These are phyloP conservation scores for Graptemys geographica DNA, from an alignment of 2,797 vertebrate genomes.

Conservation along the genomic window DNA sequence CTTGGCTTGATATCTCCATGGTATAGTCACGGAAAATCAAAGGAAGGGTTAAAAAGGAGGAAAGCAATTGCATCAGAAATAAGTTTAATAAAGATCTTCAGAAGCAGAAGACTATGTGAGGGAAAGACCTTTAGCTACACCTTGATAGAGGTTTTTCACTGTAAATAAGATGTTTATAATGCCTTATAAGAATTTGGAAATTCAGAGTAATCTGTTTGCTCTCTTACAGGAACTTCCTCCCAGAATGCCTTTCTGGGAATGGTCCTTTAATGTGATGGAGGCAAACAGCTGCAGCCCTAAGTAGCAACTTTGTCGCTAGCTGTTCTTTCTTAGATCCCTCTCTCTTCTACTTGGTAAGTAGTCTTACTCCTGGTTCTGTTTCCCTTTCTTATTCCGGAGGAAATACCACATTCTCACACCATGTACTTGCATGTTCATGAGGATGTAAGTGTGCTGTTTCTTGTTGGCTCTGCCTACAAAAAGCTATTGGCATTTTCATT, in stretches of 20 bases:
- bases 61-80: neutral
- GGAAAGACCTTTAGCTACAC: neutral
- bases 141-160: neutral
- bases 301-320: neutral
- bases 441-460: conserved; percentile 10
- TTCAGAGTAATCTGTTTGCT: neutral
- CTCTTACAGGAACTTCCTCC: neutral
- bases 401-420: conserved; percentile 12
- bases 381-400: conserved; percentile 6
- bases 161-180: too few relatives aligned
- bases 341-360: neutral
- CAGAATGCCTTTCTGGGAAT: neutral
- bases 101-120: neutral
- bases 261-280: neutral
- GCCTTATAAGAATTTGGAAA: neutral
- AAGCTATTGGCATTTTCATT: conserved; percentile 7
- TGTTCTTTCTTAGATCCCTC: neutral
- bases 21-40: neutral
- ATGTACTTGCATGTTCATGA: conserved; percentile 17
- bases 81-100: neutral
- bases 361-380: neutral
- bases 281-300: neutral
- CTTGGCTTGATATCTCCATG: neutral
- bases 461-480: neutral
- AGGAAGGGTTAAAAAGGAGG: neutral